Evolutionary conservation across 2,113 vertebrate species (phyloP).

Genomic region (Ailuropoda melanoleuca): DNA sequence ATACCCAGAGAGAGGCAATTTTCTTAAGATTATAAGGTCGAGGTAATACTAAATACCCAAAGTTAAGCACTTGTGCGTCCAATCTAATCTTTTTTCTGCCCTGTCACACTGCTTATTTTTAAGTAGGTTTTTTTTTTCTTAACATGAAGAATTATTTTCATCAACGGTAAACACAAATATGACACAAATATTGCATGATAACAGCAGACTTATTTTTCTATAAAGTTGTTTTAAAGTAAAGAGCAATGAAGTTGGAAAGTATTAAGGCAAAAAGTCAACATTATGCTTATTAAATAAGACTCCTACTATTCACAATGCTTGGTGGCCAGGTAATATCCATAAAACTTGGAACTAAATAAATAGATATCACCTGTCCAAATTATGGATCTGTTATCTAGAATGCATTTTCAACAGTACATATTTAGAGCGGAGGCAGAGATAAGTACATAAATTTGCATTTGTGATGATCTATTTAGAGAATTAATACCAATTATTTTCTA

Average conservation of each 20-base stretch:
- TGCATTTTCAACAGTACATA: background rate
- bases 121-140: background rate
- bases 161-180: background rate
- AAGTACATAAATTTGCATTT: constrained; percentile 3
- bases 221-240: background rate
- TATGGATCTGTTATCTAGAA: background rate
- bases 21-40: background rate
- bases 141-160: background rate
- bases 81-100: background rate
- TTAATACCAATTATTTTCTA: background rate
- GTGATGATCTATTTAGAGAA: background rate
- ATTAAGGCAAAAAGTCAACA: background rate
- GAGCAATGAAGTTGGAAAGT: background rate
- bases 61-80: background rate
- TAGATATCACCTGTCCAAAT: background rate
- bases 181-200: background rate
- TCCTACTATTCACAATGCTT: background rate
- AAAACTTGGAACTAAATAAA: background rate
- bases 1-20: background rate
- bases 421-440: background rate
- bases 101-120: background rate
- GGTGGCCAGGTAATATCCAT: background rate
- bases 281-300: background rate
- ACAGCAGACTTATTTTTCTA: background rate
- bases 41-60: background rate